Evolutionary conservation across 2,113 vertebrate species (phyloP).

Genomic region (Entomyzon cyanotis): DNA sequence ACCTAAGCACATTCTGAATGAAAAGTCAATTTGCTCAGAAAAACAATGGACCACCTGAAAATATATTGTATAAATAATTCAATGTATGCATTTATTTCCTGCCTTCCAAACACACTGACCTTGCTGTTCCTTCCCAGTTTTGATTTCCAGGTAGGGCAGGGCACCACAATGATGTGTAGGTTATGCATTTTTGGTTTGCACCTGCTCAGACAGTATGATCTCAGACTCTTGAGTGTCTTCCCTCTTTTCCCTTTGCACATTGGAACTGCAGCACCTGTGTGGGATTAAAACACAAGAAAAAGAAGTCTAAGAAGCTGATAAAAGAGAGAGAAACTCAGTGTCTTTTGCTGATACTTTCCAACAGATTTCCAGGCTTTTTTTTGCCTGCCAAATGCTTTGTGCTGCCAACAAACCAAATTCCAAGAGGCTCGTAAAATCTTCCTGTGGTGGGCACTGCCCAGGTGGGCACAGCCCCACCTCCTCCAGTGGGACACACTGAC

Average conservation of each 20-base stretch:
- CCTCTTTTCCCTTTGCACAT: not conserved
- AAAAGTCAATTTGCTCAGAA: not conserved
- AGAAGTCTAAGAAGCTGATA: not conserved
- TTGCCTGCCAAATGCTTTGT: not conserved
- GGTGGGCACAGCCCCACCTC: not conserved
- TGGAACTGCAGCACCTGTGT: not conserved
- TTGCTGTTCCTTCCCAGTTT: not conserved
- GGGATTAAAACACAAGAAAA: not conserved
- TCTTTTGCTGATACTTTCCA: not conserved
- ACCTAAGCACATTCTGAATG: not conserved
- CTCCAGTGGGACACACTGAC: not conserved
- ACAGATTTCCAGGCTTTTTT: not conserved
- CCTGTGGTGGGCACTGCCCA: not conserved
- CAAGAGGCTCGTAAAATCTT: accelerated
- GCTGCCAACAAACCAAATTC: not conserved
- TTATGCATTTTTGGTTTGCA: not conserved
- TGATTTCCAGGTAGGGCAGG: not conserved
- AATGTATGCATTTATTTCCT: not conserved
- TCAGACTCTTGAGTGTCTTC: not conserved
- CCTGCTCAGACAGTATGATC: not conserved
- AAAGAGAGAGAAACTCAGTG: not conserved
- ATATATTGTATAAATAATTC: not conserved
- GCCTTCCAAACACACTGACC: not conserved
- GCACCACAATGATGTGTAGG: no score
- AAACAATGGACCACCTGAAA: not conserved